phyloP scores from a whole-genome alignment of 2,113 vertebrate species.

The Nestor notabilis region DNA sequence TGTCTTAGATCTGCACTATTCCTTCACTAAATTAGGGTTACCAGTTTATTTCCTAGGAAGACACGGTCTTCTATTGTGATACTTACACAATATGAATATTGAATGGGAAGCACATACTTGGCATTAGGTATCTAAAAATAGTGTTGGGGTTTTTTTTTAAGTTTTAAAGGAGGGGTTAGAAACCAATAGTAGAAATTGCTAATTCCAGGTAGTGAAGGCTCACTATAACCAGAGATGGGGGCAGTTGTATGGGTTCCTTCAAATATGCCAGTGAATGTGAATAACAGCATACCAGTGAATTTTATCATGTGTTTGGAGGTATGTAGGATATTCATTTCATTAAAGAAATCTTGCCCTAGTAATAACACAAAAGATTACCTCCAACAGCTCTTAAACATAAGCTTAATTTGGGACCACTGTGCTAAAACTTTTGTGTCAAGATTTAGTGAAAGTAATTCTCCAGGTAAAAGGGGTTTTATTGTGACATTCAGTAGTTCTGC shows the following conservation, averaged over 20 bases:
- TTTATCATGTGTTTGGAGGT: not conserved
- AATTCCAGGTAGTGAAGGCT: not conserved
- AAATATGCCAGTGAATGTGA: not conserved
- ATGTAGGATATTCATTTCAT: not conserved
- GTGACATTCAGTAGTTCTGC: not conserved
- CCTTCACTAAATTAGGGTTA: not conserved
- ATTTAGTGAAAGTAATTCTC: not conserved
- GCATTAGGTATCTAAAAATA: not conserved
- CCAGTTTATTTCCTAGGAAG: not conserved
- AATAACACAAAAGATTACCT: not conserved
- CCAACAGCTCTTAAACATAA: not conserved
- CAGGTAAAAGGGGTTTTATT: not conserved
- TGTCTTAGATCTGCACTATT: not conserved
- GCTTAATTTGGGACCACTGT: not conserved
- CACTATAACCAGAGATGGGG: not conserved
- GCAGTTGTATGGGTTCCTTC: not conserved
- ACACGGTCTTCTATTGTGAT: not conserved
- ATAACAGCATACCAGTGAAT: not conserved
- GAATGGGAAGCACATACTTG: not conserved
- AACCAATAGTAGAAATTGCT: not conserved
- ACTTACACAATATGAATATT: not conserved
- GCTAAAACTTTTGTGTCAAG: not conserved
- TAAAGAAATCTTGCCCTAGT: not conserved
- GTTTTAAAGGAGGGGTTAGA: not conserved
- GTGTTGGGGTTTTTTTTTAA: fast-evolving